Evolutionary conservation across 2,888 invertebrate genomes (phyloP), one percentile per base, ranked within the genome.

Genomic region (Dryococelus australis): DNA sequence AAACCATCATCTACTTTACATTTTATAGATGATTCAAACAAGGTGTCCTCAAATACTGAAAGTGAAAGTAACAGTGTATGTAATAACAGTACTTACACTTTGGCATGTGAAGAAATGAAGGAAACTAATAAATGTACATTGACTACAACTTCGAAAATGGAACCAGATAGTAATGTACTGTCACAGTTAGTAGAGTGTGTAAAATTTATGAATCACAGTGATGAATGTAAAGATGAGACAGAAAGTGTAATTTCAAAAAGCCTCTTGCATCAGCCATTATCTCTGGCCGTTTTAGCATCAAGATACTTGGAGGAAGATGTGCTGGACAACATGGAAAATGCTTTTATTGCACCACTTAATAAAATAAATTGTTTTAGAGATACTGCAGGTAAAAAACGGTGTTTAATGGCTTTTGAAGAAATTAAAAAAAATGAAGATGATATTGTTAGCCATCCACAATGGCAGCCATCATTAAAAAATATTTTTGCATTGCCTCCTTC

Each of bases 381-480:
- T 65, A 24, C 20, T n/a, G 35, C 35, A 35, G n/a, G 16, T 65
- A n/a, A n/a, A 65, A 24, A 16, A n/a, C 1, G 0, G 16, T n/a
- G 65, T 65, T 65, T 20, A 65, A 8, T 16, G 65, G 13, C 65
- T 12, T 0, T 65, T 2, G 65, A 51, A 51, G 51, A 24, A 65
- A n/a, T 65, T 12, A 65, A 65, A 65, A 65, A 16, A 8, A 20
- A 16, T n/a, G 65, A 65, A 65, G 65, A 65, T 3, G 4, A 10
- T 65, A 9, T n/a, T 16, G 65, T 9, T 65, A 9, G 65, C 65
- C 65, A 65, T 16, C n/a, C 65, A 65, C 10, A 65, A 24, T 65
- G 65, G 65, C 65, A 65, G n/a, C 65, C 65, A 65, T 65, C 65
- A n/a, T 65, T 65, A n/a, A 65, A 65, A 65, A 65, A 20, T 65